Evolutionary conservation across 2,113 vertebrate species (phyloP).

Genomic region (Eulacestoma nigropectus): DNA sequence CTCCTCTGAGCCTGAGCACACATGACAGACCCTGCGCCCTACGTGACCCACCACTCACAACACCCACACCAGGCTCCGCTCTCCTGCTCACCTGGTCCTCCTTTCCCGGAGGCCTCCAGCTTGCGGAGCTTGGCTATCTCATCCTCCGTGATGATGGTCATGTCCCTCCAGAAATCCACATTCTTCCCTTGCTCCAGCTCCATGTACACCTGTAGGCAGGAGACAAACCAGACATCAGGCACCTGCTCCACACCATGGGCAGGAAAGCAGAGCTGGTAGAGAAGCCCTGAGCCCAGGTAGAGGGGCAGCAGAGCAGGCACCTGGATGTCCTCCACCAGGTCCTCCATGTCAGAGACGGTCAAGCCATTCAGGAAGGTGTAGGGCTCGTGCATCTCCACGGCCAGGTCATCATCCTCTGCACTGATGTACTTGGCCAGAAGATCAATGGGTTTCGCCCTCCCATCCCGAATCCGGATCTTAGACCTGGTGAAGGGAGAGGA

Average conservation of each 20-base stretch:
- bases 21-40: accelerated
- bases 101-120: slow-evolving; percentile 90
- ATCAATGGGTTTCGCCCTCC: slow-evolving; percentile 93
- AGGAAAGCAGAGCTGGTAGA: background rate
- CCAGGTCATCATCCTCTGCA: slow-evolving; percentile 91
- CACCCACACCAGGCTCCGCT: background rate
- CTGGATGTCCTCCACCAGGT: slow-evolving; percentile 97
- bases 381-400: slow-evolving; percentile 96
- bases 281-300: background rate
- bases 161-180: slow-evolving; percentile 96
- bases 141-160: slow-evolving; percentile 96
- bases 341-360: slow-evolving; percentile 94
- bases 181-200: slow-evolving; percentile 98
- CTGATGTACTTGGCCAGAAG: slow-evolving; percentile 97
- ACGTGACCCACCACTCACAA: accelerated
- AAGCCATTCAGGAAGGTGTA: slow-evolving; percentile 94
- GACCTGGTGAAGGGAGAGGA: slow-evolving; percentile 71
- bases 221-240: background rate
- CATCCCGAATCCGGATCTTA: slow-evolving; percentile 93
- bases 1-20: background rate
- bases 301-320: slow-evolving; percentile 39
- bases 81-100: slow-evolving; percentile 83
- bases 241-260: accelerated
- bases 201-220: slow-evolving; percentile 87
- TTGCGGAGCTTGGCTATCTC: slow-evolving; percentile 95